phyloP scores from a whole-genome alignment of 2,797 vertebrate species.

The Sebastes taczanowskii region DNA sequence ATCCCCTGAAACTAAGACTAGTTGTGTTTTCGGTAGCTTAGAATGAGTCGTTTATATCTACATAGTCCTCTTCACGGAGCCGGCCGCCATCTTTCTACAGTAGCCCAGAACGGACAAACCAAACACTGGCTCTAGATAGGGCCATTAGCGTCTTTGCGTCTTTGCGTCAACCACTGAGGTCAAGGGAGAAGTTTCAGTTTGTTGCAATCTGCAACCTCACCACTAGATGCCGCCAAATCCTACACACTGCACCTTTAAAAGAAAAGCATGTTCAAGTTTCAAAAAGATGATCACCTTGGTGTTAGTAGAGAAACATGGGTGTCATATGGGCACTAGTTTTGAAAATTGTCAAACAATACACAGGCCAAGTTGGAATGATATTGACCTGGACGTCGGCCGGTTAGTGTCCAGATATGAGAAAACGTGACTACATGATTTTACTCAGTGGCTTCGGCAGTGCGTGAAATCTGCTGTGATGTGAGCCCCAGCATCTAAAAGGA shows the following conservation, averaged over 20 bases:
- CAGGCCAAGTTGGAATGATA: background rate
- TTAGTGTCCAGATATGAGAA: background rate
- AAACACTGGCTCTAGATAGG: too few relatives aligned
- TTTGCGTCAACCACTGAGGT: rapidly evolving
- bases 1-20: too few relatives aligned
- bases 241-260: background rate
- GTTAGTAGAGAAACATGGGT: background rate
- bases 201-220: too few relatives aligned
- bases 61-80: too few relatives aligned
- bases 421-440: background rate
- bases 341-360: background rate
- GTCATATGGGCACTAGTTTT: background rate
- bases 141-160: too few relatives aligned
- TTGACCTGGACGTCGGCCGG: background rate
- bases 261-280: background rate
- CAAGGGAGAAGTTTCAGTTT: too few relatives aligned
- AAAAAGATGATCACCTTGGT: background rate
- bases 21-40: too few relatives aligned
- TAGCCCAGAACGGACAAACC: too few relatives aligned
- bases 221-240: too few relatives aligned
- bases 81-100: too few relatives aligned
- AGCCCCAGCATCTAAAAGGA: background rate
- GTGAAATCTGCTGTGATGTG: constrained; percentile 22
- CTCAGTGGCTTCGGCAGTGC: background rate
- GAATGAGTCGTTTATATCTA: too few relatives aligned